Evolutionary conservation across 2,888 invertebrate species (phyloP).

Genomic region (Timandra comae): DNA sequence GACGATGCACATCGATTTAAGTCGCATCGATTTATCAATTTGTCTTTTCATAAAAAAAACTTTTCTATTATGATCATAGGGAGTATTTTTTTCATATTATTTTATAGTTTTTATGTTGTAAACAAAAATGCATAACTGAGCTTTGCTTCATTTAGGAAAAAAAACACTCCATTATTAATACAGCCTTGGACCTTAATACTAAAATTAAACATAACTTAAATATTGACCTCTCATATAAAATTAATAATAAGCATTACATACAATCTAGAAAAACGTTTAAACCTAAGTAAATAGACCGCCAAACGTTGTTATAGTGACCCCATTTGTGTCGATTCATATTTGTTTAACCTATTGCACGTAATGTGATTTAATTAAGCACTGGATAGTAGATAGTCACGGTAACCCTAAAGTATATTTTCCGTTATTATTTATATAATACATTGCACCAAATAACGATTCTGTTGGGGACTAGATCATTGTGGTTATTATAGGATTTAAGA

Average conservation of each 20-base stretch:
- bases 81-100: constrained; percentile 46
- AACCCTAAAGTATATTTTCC: constrained; percentile 6
- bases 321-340: constrained; percentile 20
- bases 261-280: constrained; percentile 42
- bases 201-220: constrained; percentile 71
- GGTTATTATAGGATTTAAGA: too few species aligned
- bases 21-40: constrained; percentile 30
- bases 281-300: constrained; percentile 73
- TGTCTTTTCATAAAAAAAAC: constrained; percentile 31
- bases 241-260: constrained; percentile 62
- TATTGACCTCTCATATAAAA: constrained; percentile 71
- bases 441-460: constrained; percentile 30
- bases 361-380: constrained; percentile 16
- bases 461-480: constrained; percentile 31
- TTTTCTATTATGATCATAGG: constrained; percentile 49
- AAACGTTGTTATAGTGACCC: constrained; percentile 38
- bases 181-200: constrained; percentile 73
- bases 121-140: constrained; percentile 41
- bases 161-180: constrained; percentile 68
- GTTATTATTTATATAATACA: constrained; percentile 15
- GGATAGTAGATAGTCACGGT: constrained; percentile 11
- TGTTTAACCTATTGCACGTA: constrained; percentile 26
- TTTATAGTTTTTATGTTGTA: constrained; percentile 30
- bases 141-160: constrained; percentile 45
- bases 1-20: constrained; percentile 32